phyloP scores from a whole-genome alignment of 2,888 invertebrate genomes.

The Sicus ferrugineus region DNA sequence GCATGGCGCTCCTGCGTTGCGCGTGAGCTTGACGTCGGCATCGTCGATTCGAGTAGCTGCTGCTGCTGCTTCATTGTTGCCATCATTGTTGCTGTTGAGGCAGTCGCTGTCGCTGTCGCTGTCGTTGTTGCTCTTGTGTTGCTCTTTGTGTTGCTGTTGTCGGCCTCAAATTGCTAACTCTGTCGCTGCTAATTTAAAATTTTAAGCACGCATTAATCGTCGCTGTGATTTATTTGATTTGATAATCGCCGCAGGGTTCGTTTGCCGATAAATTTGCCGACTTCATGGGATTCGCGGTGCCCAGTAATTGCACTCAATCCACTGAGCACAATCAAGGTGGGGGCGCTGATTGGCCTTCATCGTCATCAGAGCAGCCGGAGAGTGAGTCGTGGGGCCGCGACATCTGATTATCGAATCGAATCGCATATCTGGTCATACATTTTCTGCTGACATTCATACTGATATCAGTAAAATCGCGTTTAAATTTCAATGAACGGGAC shows the following conservation, averaged over 20 bases:
- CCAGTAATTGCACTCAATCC: not conserved
- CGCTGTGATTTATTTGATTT: slow-evolving; percentile 27
- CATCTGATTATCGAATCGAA: not conserved
- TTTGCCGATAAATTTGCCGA: not conserved
- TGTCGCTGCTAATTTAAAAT: slow-evolving; percentile 31
- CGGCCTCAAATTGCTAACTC: slow-evolving; percentile 20
- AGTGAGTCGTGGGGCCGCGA: not conserved
- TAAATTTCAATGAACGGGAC: no score
- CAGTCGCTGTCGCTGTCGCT: slow-evolving; percentile 20
- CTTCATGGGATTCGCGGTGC: no score
- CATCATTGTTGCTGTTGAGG: no score
- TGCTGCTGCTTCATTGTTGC: not conserved
- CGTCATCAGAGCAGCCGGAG: not conserved
- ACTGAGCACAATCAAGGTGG: not conserved
- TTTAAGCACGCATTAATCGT: slow-evolving; percentile 33
- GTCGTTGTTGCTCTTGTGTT: not conserved
- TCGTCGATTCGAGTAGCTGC: not conserved
- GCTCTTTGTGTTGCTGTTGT: not conserved
- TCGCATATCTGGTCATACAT: not conserved
- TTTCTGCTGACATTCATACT: not conserved
- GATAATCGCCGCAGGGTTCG: slow-evolving; percentile 8
- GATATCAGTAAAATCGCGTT: not conserved
- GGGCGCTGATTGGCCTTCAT: no score
- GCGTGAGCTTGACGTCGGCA: not conserved
- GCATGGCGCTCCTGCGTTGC: not conserved